Percentiles rank a stretch among this genome's conserved stretches.
Evolutionary conservation across 2,113 vertebrate genomes (phyloP).

Genomic region (Varanus salvator): DNA sequence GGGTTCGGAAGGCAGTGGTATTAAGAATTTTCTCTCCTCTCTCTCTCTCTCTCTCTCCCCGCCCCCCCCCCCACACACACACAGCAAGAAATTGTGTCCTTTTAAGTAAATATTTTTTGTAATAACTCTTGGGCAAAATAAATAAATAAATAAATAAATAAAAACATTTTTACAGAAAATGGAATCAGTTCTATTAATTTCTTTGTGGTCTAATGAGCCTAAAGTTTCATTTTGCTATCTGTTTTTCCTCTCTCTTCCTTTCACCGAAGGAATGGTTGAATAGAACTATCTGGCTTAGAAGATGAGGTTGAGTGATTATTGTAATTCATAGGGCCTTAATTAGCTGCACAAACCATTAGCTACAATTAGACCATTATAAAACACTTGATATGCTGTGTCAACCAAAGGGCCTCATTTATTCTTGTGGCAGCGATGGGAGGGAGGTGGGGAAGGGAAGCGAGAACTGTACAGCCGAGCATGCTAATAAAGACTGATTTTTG

Average conservation of each 20-base stretch:
- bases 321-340: conserved; percentile 99
- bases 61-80: background rate
- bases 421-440: conserved; percentile 77
- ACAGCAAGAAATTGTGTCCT: conserved; percentile 2
- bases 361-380: conserved; percentile 99
- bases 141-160: background rate
- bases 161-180: background rate
- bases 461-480: conserved; percentile 73
- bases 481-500: conserved; percentile 87
- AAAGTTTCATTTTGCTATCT: conserved; percentile 46
- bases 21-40: background rate
- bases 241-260: conserved; percentile 62
- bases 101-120: conserved; percentile 62
- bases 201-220: conserved; percentile 59
- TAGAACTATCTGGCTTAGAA: conserved; percentile 85
- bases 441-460: conserved; percentile 64
- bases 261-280: conserved; percentile 78
- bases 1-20: background rate
- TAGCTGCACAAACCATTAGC: conserved; percentile 99
- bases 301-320: conserved; percentile 98
- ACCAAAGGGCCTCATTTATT: conserved; percentile 87
- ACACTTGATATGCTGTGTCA: conserved; percentile 91
- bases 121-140: conserved; percentile 43
- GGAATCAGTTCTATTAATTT: conserved; percentile 57
- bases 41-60: background rate